phyloP scores from a whole-genome alignment of 2,797 vertebrate species.

The Lepus townsendii region DNA sequence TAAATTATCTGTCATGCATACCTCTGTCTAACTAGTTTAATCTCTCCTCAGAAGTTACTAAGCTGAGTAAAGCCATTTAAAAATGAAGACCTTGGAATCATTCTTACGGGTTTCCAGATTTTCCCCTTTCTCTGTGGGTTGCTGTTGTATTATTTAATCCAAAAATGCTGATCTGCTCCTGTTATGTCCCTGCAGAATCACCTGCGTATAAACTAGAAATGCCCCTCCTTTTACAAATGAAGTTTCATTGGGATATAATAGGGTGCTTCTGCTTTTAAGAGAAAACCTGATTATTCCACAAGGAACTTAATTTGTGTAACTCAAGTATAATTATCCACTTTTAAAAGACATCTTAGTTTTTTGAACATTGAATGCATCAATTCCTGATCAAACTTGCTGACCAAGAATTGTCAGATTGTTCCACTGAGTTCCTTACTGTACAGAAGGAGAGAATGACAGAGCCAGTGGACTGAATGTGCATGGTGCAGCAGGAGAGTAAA shows the following conservation, averaged over 20 bases:
- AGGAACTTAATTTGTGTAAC: conserved; percentile 27
- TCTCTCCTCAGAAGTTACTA: not conserved
- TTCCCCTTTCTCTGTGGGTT: not conserved
- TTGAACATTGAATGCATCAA: not conserved
- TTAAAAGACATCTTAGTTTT: conserved; percentile 1
- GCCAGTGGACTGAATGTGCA: not conserved
- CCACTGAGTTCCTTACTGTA: not conserved
- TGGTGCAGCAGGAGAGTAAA: not conserved
- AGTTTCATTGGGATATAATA: not conserved
- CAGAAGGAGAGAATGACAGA: not conserved
- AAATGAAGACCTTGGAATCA: not conserved
- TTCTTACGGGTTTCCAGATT: not conserved
- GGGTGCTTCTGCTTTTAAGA: not conserved
- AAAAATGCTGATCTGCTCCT: conserved; percentile 58
- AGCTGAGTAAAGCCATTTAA: conserved; percentile 4
- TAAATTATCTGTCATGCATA: not conserved
- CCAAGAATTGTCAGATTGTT: conserved; percentile 27
- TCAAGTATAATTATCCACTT: conserved; percentile 17
- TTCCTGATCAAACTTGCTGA: conserved; percentile 26
- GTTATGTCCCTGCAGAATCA: conserved; percentile 27
- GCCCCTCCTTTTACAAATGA: not conserved
- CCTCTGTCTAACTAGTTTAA: not conserved
- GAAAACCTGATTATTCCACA: conserved; percentile 25
- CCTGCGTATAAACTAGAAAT: not conserved
- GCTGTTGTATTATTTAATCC: conserved; percentile 56